A percentile compares a stretch with the other conserved stretches of the same genome.
Conservation (phyloP, 2,888 invertebrate genomes). For the Lydus trimaculatus region DNA sequence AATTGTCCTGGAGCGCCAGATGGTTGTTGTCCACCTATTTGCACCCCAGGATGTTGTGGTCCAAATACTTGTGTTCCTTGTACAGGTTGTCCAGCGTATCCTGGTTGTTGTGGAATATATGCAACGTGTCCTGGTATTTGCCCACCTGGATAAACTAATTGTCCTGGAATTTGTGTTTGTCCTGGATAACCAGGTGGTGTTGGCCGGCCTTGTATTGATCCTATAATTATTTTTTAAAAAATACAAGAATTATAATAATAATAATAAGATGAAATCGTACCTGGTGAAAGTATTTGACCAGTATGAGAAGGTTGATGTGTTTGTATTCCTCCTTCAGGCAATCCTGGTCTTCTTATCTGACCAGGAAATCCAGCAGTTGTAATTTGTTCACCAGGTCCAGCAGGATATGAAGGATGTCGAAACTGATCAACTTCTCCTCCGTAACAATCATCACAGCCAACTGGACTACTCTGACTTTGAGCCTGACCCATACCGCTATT, state of each 20-base stretch:
- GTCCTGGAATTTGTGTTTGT: slow-evolving; percentile 16
- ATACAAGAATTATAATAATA: slow-evolving; percentile 14
- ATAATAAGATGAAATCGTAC: slow-evolving; percentile 5
- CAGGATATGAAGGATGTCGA: slow-evolving; percentile 23
- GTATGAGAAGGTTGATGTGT: not conserved
- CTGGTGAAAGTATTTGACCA: not conserved
- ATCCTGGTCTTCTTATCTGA: slow-evolving; percentile 5
- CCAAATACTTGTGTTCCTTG: not conserved
- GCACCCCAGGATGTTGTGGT: not conserved
- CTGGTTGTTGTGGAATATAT: slow-evolving; percentile 15
- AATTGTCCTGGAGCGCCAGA: slow-evolving; percentile 14
- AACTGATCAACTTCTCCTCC: slow-evolving; percentile 27
- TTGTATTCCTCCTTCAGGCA: slow-evolving; percentile 7
- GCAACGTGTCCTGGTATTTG: slow-evolving; percentile 8
- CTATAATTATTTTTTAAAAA: slow-evolving; percentile 3
- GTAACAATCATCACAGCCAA: slow-evolving; percentile 74
- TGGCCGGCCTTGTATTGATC: slow-evolving; percentile 24
- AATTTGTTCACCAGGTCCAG: slow-evolving; percentile 15
- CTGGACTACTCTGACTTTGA: slow-evolving; percentile 81
- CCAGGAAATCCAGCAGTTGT: slow-evolving; percentile 17
- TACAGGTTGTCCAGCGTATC: slow-evolving; percentile 11
- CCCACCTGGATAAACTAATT: slow-evolving; percentile 16
- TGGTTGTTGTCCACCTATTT: too few relatives aligned
- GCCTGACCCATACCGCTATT: slow-evolving; percentile 88
- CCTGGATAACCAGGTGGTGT: slow-evolving; percentile 28